Base-by-base conservation (phyloP, 2,888 invertebrate species). In the Meandrusa payeni region DNA sequence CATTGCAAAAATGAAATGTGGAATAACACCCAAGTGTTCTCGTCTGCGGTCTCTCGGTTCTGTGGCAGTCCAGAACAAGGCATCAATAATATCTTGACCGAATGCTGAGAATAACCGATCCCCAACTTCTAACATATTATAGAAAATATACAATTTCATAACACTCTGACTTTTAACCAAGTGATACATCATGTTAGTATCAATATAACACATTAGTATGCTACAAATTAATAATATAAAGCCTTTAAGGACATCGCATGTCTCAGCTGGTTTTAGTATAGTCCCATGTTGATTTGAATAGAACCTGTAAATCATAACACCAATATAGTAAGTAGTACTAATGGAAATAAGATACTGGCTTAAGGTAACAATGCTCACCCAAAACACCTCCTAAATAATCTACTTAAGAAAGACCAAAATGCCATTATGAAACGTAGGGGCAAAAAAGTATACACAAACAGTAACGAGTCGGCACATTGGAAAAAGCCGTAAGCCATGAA, bases 61-160 rank as follows among this genome's bases (percentile, higher is more conserved):
- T 3, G 98, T 98, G 0, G 99, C 99, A 2, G 99, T 99, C 98
- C 99, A 99, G 69, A 98, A 96, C 28, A 99, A 83, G 1, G 99
- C 97, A 89, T 99, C 99, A 50, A 99, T 94, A 4, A 97, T 97
- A 70, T 99, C 99, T 85, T 99, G 98, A 0, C 99, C 98, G 83
- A 98, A 97, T 19, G 97, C 97, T 43, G 98, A 98, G 69, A 99
- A 94, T 53, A 99, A 83, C 51, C 97, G 90, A 82, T 99, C 99
- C 6, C 97, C 97, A 36, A 98, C 97, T 89, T 99, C 99, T 46
- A 99, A 86, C 98, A 99, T 99, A 76, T 99, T 99, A 79, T 97
- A 99, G 87, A 99, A 98, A 71, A 99, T 98, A 72, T 99, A 99
- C 54, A 99, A 88, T 71, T 99, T 99, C 79, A 99, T 99, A 50